Percentiles rank a stretch among this genome's conserved stretches.
Conservation (phyloP, 2,797 vertebrate species). For the Sebastiscus tertius region DNA sequence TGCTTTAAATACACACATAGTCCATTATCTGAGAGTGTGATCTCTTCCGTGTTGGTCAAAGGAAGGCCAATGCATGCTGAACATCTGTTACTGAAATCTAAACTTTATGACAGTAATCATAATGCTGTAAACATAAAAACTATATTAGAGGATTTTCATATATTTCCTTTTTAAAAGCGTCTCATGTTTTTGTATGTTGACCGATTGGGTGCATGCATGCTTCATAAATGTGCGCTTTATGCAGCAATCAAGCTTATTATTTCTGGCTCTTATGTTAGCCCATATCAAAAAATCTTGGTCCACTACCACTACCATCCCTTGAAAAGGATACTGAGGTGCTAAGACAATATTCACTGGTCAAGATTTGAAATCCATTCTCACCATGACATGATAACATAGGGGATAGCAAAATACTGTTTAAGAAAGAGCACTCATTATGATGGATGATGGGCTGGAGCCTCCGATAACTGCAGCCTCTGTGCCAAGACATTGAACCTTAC, state of each 20-base stretch:
- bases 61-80: conserved; percentile 54
- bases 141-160: conserved; percentile 7
- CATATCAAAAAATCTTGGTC: conserved; percentile 37
- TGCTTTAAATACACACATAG: conserved; percentile 22
- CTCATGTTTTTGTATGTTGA: conserved; percentile 39
- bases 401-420: conserved; percentile 49
- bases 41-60: conserved; percentile 43
- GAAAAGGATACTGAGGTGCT: conserved; percentile 33
- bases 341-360: conserved; percentile 42
- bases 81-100: conserved; percentile 31
- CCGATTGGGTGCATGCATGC: conserved; percentile 45
- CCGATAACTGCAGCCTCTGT: conserved; percentile 39
- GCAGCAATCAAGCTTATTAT: conserved; percentile 38
- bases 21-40: conserved; percentile 26
- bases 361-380: conserved; percentile 43
- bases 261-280: conserved; percentile 27
- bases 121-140: conserved; percentile 18
- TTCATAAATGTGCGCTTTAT: conserved; percentile 48
- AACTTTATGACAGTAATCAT: conserved; percentile 20
- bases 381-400: conserved; percentile 18
- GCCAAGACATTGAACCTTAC: conserved; percentile 51
- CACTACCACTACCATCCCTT: conserved; percentile 5
- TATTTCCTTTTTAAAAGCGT: background rate
- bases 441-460: conserved; percentile 33
- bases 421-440: conserved; percentile 21